Conservation (phyloP, 2,113 vertebrate genomes). For the Eonycteris spelaea region DNA sequence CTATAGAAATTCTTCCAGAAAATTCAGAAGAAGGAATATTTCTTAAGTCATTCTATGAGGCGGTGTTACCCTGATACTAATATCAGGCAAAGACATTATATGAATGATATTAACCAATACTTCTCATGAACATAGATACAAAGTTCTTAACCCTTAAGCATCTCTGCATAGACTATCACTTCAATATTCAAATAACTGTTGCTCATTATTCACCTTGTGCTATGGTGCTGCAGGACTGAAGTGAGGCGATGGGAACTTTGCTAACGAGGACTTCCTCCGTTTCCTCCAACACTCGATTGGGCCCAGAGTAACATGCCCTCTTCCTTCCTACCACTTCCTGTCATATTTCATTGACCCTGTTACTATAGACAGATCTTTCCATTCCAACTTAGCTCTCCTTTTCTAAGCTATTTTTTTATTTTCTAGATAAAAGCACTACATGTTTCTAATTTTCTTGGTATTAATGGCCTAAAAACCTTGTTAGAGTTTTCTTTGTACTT, state of each 20-base stretch:
- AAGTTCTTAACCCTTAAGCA: neutral
- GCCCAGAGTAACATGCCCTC: neutral
- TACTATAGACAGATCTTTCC: neutral
- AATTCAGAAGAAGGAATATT: neutral
- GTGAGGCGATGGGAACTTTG: neutral
- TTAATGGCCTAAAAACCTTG: neutral
- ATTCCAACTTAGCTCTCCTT: neutral
- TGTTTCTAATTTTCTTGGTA: neutral
- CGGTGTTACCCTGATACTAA: neutral
- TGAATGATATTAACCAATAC: neutral
- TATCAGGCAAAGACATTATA: neutral
- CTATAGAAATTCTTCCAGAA: neutral
- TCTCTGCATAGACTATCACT: neutral
- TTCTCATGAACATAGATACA: neutral
- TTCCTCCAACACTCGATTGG: rapidly evolving
- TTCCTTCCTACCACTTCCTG: neutral
- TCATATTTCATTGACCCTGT: neutral
- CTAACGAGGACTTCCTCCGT: neutral
- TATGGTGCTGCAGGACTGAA: neutral
- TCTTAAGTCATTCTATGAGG: neutral
- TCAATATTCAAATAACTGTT: neutral
- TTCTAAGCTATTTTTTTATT: neutral
- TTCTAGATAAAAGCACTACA: neutral
- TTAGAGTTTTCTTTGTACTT: neutral
- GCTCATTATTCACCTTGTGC: neutral